Conservation (phyloP, 2,797 vertebrate genomes). For the Dipus sagitta region DNA sequence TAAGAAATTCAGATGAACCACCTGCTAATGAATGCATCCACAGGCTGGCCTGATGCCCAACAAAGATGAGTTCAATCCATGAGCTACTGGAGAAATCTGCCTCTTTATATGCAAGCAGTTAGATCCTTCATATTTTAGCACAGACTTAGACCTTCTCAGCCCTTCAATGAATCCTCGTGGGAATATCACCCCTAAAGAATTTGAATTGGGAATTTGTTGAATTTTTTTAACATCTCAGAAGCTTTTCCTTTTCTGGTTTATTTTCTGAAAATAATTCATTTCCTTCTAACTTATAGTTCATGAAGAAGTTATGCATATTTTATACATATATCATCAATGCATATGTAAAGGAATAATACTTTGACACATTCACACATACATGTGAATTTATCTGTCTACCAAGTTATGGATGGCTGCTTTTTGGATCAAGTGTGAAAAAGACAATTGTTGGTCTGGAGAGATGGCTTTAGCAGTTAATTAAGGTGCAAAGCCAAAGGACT, state of each 20-base stretch:
- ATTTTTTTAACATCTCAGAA: not conserved
- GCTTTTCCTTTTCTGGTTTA: conserved; percentile 38
- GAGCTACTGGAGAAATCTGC: conserved; percentile 75
- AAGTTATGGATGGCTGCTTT: not conserved
- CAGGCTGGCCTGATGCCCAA: conserved; percentile 61
- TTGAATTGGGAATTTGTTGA: conserved; percentile 27
- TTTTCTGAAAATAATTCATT: conserved; percentile 53
- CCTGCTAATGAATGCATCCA: conserved; percentile 75
- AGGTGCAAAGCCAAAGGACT: too few species aligned
- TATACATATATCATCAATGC: conserved; percentile 6
- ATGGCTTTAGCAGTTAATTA: too few species aligned
- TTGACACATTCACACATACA: not conserved
- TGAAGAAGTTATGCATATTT: conserved; percentile 45
- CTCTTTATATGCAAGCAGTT: conserved; percentile 76
- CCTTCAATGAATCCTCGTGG: conserved; percentile 3
- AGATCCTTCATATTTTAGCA: conserved; percentile 74
- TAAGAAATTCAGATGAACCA: conserved; percentile 68
- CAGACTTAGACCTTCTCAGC: not conserved
- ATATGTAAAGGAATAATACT: not conserved
- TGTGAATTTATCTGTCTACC: conserved; percentile 40
- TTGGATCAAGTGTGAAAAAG: not conserved
- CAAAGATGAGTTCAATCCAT: conserved; percentile 76
- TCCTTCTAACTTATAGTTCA: conserved; percentile 55
- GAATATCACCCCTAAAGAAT: conserved; percentile 23
- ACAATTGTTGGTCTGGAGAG: not conserved